phyloP scores from a whole-genome alignment of 2,888 invertebrate species.

The Amitus sp. region DNA sequence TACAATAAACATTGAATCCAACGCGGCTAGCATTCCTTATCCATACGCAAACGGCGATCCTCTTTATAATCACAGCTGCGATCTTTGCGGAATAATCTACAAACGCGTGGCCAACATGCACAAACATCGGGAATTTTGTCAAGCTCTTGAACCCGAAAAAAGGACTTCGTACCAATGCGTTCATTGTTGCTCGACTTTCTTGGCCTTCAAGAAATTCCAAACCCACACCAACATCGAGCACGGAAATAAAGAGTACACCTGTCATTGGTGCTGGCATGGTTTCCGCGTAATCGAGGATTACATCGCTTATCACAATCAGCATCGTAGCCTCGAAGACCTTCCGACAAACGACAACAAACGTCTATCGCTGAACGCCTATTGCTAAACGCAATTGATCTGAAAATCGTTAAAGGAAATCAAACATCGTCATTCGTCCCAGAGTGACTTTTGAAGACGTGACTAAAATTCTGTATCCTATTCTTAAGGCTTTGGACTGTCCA shows the following conservation, averaged over 20 bases:
- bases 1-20: conserved; percentile 4
- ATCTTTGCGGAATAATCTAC: conserved; percentile 63
- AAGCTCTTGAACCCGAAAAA: conserved; percentile 43
- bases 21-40: conserved; percentile 18
- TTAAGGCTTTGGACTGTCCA: too few species aligned
- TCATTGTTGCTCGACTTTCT: conserved; percentile 58
- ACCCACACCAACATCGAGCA: conserved; percentile 51
- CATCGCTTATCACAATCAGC: conserved; percentile 63
- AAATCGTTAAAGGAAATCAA: too few species aligned
- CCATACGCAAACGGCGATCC: conserved; percentile 61
- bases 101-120: conserved; percentile 56
- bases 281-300: conserved; percentile 68
- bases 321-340: conserved; percentile 30
- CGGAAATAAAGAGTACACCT: conserved; percentile 62
- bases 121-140: conserved; percentile 55
- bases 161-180: conserved; percentile 55
- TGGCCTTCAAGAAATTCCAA: conserved; percentile 58
- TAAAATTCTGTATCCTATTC: too few species aligned
- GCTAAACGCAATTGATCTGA: too few species aligned
- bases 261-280: conserved; percentile 67
- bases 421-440: too few species aligned
- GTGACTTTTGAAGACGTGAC: too few species aligned
- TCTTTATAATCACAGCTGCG: conserved; percentile 55
- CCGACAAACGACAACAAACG: conserved; percentile 5
- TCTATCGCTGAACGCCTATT: too few species aligned